Evolutionary conservation across 2,888 invertebrate species (phyloP), one percentile per base, ranked within the genome.

Genomic region (Ormyrus nitidulus): DNA sequence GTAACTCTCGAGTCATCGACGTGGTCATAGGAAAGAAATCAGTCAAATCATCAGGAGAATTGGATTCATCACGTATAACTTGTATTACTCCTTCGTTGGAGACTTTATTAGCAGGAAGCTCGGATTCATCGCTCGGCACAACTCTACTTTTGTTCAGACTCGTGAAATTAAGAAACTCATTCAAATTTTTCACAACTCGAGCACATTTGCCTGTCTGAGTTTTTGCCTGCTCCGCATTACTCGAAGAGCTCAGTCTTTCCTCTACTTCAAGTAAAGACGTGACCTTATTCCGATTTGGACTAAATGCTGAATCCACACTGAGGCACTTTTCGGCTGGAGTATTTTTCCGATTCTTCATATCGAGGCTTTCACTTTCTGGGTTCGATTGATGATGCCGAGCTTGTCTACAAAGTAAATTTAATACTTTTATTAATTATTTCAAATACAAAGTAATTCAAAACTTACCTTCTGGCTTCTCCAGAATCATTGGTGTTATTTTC

Each of bases 11-110:
- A 0, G 96, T 96, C 92, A 96, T 95, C 3, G 96, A 96, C 5
- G 96, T 96, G 0, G 96, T 96, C 94, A 97, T 95, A 3, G 96
- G 96, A 87, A 95, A 95, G 88, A 96, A 96, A 72, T 92, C 92
- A 84, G 95, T 95, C 1, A 95, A 94, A 89, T 96, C 96, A 84
- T 96, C 96, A 0, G 95, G 95, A 82, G 96, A 96, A 74, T 85
- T 86, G 8, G 86, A 86, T 59, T 90, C 90, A 49, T 90, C 90
- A 44, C 86, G 86, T 3, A 86, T 78, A 0, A 86, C 85, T 64
- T 86, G 84, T n/a, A 87, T 85, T 5, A 87, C 87, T 53, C 87
- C 87, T 58, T 89, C 89, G 80, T 87, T 88, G 0, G 89, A 87
- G 9, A 88, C 88, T 59, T 86, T 34, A 34, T 34, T 86, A 4